Conservation (phyloP, 2,888 invertebrate species). For the Macrostomum cliftonense region DNA sequence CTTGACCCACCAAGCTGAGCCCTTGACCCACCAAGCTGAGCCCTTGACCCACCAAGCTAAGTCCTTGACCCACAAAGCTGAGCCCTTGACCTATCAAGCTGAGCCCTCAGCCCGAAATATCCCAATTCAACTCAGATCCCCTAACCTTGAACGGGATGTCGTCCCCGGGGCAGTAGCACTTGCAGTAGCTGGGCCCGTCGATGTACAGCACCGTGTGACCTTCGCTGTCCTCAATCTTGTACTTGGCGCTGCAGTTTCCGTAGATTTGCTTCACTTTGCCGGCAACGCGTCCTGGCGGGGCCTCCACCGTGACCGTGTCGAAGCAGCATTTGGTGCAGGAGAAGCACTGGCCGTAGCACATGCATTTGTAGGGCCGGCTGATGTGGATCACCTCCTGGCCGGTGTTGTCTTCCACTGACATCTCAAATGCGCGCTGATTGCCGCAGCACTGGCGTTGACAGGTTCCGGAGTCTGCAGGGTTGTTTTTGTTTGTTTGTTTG, state of each 20-base stretch:
- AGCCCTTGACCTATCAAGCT: too few relatives aligned
- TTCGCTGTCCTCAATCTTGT: slow-evolving; percentile 52
- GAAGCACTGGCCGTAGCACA: slow-evolving; percentile 66
- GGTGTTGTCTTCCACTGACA: slow-evolving; percentile 63
- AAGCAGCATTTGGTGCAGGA: slow-evolving; percentile 12
- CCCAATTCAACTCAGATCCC: too few relatives aligned
- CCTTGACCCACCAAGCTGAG: too few relatives aligned
- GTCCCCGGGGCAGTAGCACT: slow-evolving; percentile 11
- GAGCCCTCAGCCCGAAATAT: too few relatives aligned
- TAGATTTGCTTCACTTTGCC: slow-evolving; percentile 13
- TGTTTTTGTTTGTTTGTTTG: too few relatives aligned
- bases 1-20: too few relatives aligned
- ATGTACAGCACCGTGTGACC: slow-evolving; percentile 58
- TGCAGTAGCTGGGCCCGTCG: slow-evolving; percentile 48
- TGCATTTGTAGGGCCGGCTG: slow-evolving; percentile 58
- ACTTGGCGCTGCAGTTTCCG: slow-evolving; percentile 43
- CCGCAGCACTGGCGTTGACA: slow-evolving; percentile 68
- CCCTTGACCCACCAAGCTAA: too few relatives aligned
- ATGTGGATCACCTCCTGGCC: slow-evolving; percentile 68
- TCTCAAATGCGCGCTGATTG: slow-evolving; percentile 59
- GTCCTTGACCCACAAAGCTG: too few relatives aligned
- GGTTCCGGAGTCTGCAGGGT: slow-evolving; percentile 56
- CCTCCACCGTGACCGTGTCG: slow-evolving; percentile 11
- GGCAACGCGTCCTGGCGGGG: slow-evolving; percentile 12
- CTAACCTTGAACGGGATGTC: not conserved